Conservation (phyloP, 2,888 invertebrate species). For the Agriopis marginaria region DNA sequence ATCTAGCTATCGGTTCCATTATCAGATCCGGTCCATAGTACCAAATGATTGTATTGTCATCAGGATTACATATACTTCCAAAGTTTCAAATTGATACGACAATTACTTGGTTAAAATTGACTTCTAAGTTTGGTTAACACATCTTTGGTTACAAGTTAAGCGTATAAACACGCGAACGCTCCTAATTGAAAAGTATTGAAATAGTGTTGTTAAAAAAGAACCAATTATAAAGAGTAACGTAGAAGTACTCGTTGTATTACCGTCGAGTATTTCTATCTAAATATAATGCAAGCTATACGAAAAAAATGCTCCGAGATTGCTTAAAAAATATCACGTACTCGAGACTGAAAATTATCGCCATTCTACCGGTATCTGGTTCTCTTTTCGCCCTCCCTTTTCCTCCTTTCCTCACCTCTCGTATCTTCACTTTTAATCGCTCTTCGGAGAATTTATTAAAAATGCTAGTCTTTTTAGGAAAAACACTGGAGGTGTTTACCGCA, state of each 20-base stretch:
- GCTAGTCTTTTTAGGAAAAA: slow-evolving; percentile 58
- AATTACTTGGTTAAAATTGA: too few relatives aligned
- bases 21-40: too few relatives aligned
- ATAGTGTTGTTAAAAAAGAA: too few relatives aligned
- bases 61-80: too few relatives aligned
- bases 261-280: slow-evolving; percentile 9
- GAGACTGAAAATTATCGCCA: slow-evolving; percentile 26
- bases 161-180: too few relatives aligned
- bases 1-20: too few relatives aligned
- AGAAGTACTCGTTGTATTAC: neutral
- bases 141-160: neutral
- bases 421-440: slow-evolving; percentile 75
- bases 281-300: slow-evolving; percentile 2
- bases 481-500: too few relatives aligned
- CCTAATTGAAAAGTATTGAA: too few relatives aligned
- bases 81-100: too few relatives aligned
- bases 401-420: slow-evolving; percentile 64
- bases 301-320: slow-evolving; percentile 11
- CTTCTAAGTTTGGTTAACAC: too few relatives aligned
- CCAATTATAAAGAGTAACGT: too few relatives aligned
- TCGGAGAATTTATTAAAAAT: slow-evolving; percentile 74
- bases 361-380: slow-evolving; percentile 30
- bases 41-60: too few relatives aligned
- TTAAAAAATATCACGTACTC: slow-evolving; percentile 28
- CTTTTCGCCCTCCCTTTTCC: slow-evolving; percentile 36